Percentiles rank a stretch among this genome's conserved stretches.
These are phyloP conservation scores for Hippocampus barbouri DNA, from an alignment of 2,113 vertebrate genomes.

Conservation along the genomic window DNA sequence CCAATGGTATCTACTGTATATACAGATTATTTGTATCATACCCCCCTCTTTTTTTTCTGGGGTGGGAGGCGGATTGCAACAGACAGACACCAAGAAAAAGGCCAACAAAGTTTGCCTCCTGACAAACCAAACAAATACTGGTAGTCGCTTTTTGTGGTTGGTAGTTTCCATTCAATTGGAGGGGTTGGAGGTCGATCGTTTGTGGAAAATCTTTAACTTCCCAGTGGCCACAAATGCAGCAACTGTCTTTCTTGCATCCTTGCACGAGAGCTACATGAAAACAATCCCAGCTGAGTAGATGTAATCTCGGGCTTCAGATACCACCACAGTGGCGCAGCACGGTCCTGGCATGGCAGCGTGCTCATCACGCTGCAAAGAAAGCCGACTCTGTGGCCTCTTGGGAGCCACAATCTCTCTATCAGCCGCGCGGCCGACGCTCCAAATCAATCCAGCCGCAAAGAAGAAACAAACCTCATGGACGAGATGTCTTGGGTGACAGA, in stretches of 20 bases:
- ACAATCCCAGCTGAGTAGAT: slow-evolving; percentile 54
- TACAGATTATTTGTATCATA: no score
- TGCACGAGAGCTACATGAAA: slow-evolving; percentile 40
- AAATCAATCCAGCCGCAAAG: slow-evolving; percentile 55
- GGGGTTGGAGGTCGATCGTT: not conserved
- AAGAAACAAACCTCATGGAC: slow-evolving; percentile 51
- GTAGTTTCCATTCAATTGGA: not conserved
- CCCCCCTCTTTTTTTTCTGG: no score
- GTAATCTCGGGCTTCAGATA: slow-evolving; percentile 56
- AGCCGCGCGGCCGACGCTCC: slow-evolving; percentile 48
- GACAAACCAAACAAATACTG: not conserved
- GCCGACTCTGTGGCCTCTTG: slow-evolving; percentile 36
- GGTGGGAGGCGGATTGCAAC: no score
- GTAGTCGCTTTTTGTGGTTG: not conserved
- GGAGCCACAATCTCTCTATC: slow-evolving; percentile 58
- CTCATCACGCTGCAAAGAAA: slow-evolving; percentile 34
- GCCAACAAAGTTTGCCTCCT: not conserved
- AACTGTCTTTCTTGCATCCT: slow-evolving; percentile 48
- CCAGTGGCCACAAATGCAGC: not conserved
- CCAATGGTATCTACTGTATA: no score
- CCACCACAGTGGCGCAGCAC: slow-evolving; percentile 36
- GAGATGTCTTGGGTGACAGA: slow-evolving; percentile 61
- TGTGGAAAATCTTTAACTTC: no score
- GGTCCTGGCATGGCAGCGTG: slow-evolving; percentile 28
- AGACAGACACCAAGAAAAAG: not conserved